Percentiles rank a stretch among this genome's conserved stretches.
These are phyloP conservation scores for Brachionus plicatilis DNA, from an alignment of 1,140 invertebrate genomes.

Conservation along the genomic window DNA sequence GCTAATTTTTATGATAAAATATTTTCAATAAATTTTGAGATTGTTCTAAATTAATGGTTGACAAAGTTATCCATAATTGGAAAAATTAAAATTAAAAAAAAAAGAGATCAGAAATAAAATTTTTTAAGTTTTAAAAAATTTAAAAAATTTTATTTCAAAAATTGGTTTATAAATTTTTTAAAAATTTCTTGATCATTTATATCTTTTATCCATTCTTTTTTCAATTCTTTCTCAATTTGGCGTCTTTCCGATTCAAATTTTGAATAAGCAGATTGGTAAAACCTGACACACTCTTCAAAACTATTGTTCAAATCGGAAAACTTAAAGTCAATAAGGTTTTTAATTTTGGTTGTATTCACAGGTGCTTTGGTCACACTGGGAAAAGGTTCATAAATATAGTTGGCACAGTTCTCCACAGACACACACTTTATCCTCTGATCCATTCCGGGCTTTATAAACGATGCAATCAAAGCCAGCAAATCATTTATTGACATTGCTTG, in stretches of 20 bases:
- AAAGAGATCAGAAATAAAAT: too few species aligned
- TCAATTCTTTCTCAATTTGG: constrained; percentile 41
- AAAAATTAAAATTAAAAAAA: too few species aligned
- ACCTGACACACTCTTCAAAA: constrained; percentile 51
- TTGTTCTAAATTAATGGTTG: too few species aligned
- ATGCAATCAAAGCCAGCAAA: constrained; percentile 44
- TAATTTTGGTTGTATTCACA: constrained; percentile 53
- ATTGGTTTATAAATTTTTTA: background rate
- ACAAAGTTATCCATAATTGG: too few species aligned
- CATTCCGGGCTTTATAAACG: constrained; percentile 44
- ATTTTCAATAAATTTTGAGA: too few species aligned
- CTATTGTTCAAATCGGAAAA: constrained; percentile 51
- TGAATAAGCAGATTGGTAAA: constrained; percentile 52
- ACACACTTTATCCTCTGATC: constrained; percentile 16
- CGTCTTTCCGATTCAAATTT: constrained; percentile 44
- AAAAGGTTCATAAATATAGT: constrained; percentile 46
- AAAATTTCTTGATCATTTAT: background rate
- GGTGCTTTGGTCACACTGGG: constrained; percentile 56
- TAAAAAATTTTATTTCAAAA: background rate
- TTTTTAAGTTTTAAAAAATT: too few species aligned
- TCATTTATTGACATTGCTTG: constrained; percentile 49
- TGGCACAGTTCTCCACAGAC: constrained; percentile 43
- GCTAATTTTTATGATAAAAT: too few species aligned
- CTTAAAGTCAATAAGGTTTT: constrained; percentile 49
- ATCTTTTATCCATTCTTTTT: constrained; percentile 35